Conservation (phyloP, 2,888 invertebrate genomes). For the Noctua janthina region DNA sequence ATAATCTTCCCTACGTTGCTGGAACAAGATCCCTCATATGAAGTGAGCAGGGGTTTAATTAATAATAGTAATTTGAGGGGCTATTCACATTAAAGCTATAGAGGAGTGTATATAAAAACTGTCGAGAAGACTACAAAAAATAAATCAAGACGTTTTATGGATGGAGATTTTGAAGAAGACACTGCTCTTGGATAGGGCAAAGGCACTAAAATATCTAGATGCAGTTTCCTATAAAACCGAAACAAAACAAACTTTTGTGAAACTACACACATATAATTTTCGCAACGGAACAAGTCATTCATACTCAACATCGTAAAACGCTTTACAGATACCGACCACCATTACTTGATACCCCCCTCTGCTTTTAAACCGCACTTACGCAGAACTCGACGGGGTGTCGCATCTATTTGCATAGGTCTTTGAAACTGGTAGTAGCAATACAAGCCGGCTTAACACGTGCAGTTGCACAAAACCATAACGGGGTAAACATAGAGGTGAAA, state of each 20-base stretch:
- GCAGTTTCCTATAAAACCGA: slow-evolving; percentile 31
- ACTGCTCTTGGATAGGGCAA: slow-evolving; percentile 1
- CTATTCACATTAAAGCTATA: not conserved
- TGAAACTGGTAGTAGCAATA: slow-evolving; percentile 57
- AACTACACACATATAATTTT: slow-evolving; percentile 71
- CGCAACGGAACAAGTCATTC: slow-evolving; percentile 74
- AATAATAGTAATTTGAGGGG: not conserved
- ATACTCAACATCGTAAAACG: slow-evolving; percentile 72
- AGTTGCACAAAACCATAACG: slow-evolving; percentile 59
- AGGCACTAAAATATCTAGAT: not conserved
- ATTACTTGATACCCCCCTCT: slow-evolving; percentile 61
- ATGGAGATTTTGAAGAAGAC: not conserved
- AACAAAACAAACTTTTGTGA: slow-evolving; percentile 67
- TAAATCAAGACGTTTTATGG: not conserved
- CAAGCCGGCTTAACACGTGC: slow-evolving; percentile 63
- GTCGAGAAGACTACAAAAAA: too few relatives aligned
- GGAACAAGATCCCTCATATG: not conserved
- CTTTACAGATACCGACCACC: slow-evolving; percentile 67
- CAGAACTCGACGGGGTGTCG: slow-evolving; percentile 41
- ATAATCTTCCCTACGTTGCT: not conserved
- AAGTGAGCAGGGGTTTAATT: not conserved
- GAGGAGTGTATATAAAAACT: not conserved
- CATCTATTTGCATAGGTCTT: slow-evolving; percentile 66
- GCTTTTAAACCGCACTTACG: slow-evolving; percentile 51
- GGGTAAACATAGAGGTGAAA: slow-evolving; percentile 67